These are phyloP conservation scores for Bucco capensis DNA, from an alignment of 2,113 vertebrate genomes.

Conservation along the genomic window DNA sequence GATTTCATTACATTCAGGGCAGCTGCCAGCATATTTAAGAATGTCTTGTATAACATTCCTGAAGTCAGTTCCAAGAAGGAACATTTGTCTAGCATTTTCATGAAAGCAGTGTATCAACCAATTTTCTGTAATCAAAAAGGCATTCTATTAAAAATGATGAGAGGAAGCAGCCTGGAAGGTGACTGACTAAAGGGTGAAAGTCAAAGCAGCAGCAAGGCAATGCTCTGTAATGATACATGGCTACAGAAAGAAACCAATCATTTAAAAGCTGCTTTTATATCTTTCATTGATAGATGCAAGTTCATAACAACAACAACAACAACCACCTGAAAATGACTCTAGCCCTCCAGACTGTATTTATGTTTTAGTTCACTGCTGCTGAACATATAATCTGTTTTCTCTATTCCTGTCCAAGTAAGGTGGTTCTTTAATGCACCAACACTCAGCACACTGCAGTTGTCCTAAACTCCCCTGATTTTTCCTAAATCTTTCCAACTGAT, in stretches of 20 bases:
- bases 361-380: background rate
- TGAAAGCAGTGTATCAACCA: constrained; percentile 20
- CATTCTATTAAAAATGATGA: background rate
- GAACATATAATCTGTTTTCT: background rate
- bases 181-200: background rate
- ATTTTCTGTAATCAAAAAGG: constrained; percentile 32
- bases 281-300: background rate
- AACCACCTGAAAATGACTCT: background rate
- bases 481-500: background rate
- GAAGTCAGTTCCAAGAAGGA: constrained; percentile 55
- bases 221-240: background rate
- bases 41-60: constrained; percentile 59
- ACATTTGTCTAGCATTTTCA: constrained; percentile 41
- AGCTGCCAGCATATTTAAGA: constrained; percentile 62
- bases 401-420: background rate
- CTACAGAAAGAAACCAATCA: background rate
- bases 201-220: constrained; percentile 4
- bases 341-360: background rate
- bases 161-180: constrained; percentile 21
- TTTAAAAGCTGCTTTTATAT: background rate
- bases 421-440: background rate
- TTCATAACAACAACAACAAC: background rate
- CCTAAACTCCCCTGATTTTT: background rate
- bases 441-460: background rate
- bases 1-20: constrained; percentile 62